Percentiles rank a stretch among this genome's conserved stretches.
These are phyloP conservation scores for Lymantria dispar DNA, from an alignment of 2,888 invertebrate species.

Conservation along the genomic window DNA sequence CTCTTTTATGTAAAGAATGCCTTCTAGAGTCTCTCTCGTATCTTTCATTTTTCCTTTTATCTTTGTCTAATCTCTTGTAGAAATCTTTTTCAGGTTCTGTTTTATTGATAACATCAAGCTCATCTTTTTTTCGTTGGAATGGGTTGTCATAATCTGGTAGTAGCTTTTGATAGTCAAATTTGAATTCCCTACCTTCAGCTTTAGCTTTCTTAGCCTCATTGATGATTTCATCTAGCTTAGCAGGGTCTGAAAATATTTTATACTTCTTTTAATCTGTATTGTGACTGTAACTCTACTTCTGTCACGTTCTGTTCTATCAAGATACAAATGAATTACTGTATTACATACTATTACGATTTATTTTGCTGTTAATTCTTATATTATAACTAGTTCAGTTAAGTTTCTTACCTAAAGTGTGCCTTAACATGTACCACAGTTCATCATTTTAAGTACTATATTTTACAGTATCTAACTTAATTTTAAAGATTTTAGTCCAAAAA, in stretches of 20 bases:
- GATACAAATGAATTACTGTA: too few species aligned
- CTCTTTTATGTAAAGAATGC: conserved; percentile 21
- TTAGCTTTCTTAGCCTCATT: conserved; percentile 69
- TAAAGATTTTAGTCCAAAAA: too few species aligned
- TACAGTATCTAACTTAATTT: too few species aligned
- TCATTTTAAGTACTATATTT: too few species aligned
- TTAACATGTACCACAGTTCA: too few species aligned
- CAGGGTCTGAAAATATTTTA: conserved; percentile 52
- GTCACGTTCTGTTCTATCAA: too few species aligned
- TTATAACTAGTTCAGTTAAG: too few species aligned
- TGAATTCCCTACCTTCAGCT: conserved; percentile 67
- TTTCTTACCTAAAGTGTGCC: too few species aligned
- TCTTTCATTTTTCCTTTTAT: conserved; percentile 28
- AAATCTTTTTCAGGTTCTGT: conserved; percentile 23
- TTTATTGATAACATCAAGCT: conserved; percentile 30
- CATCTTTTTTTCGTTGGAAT: conserved; percentile 65
- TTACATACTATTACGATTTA: too few species aligned
- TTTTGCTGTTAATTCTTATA: too few species aligned
- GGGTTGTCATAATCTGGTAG: conserved; percentile 73
- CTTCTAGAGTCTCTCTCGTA: conserved; percentile 33
- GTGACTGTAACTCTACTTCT: too few species aligned
- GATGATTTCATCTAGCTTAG: conserved; percentile 70
- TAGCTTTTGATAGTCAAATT: conserved; percentile 70
- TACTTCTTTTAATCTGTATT: background rate
- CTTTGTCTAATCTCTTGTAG: conserved; percentile 15